phyloP scores from a whole-genome alignment of 2,888 invertebrate genomes.

The Sphaeridia pumilis region DNA sequence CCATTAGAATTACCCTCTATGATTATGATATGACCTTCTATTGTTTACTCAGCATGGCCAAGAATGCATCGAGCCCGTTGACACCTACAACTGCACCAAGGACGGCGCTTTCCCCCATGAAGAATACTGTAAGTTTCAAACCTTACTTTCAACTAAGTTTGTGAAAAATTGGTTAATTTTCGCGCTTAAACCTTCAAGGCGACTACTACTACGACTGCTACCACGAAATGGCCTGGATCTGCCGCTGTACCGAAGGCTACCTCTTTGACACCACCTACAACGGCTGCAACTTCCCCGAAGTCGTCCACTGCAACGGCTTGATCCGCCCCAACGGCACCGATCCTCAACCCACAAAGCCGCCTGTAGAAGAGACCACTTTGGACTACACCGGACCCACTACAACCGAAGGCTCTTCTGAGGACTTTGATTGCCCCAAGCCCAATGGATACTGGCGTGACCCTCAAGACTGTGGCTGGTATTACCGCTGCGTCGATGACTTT shows the following conservation, averaged over 20 bases:
- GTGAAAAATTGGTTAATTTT: not conserved
- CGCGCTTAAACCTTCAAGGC: not conserved
- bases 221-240: conserved; percentile 12
- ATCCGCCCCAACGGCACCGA: conserved; percentile 7
- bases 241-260: conserved; percentile 18
- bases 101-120: conserved; percentile 24
- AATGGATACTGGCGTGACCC: conserved; percentile 11
- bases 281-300: conserved; percentile 23
- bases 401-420: not conserved
- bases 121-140: conserved; percentile 15
- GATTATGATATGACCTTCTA: not conserved
- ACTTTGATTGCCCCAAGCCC: conserved; percentile 16
- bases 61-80: conserved; percentile 18
- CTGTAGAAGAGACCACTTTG: conserved; percentile 5
- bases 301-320: conserved; percentile 19
- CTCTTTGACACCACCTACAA: conserved; percentile 20
- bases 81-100: conserved; percentile 15
- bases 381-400: not conserved
- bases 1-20: not conserved
- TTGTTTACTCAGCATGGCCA: conserved; percentile 14
- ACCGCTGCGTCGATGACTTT: conserved; percentile 5
- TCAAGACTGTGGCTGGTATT: conserved; percentile 9
- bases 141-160: not conserved
- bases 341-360: conserved; percentile 2
- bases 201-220: conserved; percentile 20